Percentiles rank a stretch among this genome's conserved stretches.
Conservation (phyloP, 2,888 invertebrate species). For the Habrosyne pyritoides region DNA sequence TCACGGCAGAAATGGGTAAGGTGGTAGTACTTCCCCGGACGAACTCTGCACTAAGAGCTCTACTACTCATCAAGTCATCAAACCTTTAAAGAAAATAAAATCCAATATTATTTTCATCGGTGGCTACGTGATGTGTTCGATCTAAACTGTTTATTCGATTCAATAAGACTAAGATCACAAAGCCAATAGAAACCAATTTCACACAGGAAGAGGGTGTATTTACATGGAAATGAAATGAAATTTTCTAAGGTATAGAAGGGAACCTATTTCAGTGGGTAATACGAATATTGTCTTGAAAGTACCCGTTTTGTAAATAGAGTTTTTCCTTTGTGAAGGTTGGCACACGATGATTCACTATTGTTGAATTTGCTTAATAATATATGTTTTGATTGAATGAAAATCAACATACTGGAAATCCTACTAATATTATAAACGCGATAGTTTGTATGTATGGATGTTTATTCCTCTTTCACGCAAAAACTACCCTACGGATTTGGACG, state of each 20-base stretch:
- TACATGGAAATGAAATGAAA: constrained; percentile 56
- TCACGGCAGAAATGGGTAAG: no score
- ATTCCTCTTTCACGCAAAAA: no score
- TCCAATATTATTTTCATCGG: neutral
- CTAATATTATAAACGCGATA: no score
- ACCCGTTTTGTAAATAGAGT: constrained; percentile 11
- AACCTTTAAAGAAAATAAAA: neutral
- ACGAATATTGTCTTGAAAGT: constrained; percentile 16
- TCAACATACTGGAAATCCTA: no score
- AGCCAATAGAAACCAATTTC: constrained; percentile 51
- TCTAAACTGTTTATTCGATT: constrained; percentile 44
- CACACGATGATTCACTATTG: neutral
- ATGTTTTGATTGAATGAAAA: no score
- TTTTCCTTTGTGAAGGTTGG: constrained; percentile 8
- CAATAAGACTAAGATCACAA: constrained; percentile 45
- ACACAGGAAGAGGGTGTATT: constrained; percentile 42
- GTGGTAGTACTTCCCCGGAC: no score
- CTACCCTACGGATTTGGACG: no score
- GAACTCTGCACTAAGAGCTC: no score
- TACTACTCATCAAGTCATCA: no score
- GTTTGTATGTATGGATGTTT: no score
- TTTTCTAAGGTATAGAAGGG: constrained; percentile 35
- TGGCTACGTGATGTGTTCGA: constrained; percentile 12
- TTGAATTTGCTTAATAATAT: no score
- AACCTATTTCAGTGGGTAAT: constrained; percentile 19